A percentile compares a stretch with the other conserved stretches of the same genome.
Evolutionary conservation across 2,797 vertebrate species (phyloP).

Genomic region (Phrynocephalus guinanensis): DNA sequence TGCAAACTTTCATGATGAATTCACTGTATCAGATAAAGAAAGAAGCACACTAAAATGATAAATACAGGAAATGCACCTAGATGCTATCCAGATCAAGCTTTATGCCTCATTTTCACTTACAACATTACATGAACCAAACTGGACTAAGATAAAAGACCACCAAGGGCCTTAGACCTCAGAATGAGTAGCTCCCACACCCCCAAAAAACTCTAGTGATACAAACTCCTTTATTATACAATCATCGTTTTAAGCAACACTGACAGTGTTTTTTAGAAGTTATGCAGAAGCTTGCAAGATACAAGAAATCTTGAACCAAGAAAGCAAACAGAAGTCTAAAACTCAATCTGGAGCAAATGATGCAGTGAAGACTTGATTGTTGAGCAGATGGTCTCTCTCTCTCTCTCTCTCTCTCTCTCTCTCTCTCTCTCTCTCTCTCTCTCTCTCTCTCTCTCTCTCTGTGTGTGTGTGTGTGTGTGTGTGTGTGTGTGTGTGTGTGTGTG

Average conservation of each 20-base stretch:
- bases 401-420: too few species aligned
- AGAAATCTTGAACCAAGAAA: constrained; percentile 37
- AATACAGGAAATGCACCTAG: not conserved
- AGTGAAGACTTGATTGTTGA: not conserved
- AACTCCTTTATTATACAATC: constrained; percentile 18
- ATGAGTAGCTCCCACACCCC: not conserved
- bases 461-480: too few species aligned
- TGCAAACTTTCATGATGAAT: not conserved
- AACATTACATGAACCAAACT: not conserved
- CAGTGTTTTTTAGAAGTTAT: constrained; percentile 19
- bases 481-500: too few species aligned
- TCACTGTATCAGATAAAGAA: not conserved
- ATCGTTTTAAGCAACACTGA: constrained; percentile 3
- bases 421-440: too few species aligned
- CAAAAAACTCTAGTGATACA: constrained; percentile 28
- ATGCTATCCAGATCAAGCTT: not conserved
- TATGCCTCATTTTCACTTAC: not conserved
- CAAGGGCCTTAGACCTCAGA: not conserved
- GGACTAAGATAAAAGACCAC: not conserved
- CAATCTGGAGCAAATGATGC: constrained; percentile 25
- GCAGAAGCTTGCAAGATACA: constrained; percentile 33
- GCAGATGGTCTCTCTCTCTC: constrained; percentile 14
- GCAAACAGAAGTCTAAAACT: constrained; percentile 37
- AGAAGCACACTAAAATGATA: not conserved
- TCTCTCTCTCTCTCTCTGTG: too few species aligned